phyloP scores from a whole-genome alignment of 1,140 invertebrate species.

The Aphelenchoides avenae region DNA sequence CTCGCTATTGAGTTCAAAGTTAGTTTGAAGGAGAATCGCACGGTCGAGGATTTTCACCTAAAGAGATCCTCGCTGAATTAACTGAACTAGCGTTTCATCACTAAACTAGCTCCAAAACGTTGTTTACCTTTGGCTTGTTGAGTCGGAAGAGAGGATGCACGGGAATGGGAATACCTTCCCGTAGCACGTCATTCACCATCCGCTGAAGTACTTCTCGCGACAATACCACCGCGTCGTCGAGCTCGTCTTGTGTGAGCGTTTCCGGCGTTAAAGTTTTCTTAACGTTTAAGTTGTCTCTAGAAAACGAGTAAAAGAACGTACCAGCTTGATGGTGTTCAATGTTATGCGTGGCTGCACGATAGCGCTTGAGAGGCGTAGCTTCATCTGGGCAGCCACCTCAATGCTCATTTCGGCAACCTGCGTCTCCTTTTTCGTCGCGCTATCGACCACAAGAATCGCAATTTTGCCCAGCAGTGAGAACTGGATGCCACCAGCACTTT shows the following conservation, averaged over 20 bases:
- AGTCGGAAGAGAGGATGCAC: slow-evolving; percentile 57
- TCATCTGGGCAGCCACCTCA: slow-evolving; percentile 49
- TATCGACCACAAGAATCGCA: slow-evolving; percentile 39
- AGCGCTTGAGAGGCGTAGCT: slow-evolving; percentile 47
- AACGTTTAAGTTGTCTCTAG: slow-evolving; percentile 22
- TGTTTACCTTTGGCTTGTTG: slow-evolving; percentile 47
- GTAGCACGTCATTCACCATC: slow-evolving; percentile 58
- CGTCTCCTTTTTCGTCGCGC: slow-evolving; percentile 24
- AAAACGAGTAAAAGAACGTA: slow-evolving; percentile 20
- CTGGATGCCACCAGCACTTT: slow-evolving; percentile 44
- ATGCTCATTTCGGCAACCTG: slow-evolving; percentile 50
- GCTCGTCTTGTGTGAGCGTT: slow-evolving; percentile 51
- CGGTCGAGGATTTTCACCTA: slow-evolving; percentile 52
- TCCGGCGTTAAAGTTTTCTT: slow-evolving; percentile 49
- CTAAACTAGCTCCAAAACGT: slow-evolving; percentile 1
- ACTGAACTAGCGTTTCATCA: slow-evolving; percentile 5
- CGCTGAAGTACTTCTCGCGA: slow-evolving; percentile 54
- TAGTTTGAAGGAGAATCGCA: slow-evolving; percentile 51
- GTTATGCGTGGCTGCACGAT: slow-evolving; percentile 52
- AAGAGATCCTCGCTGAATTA: neutral
- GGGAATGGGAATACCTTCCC: slow-evolving; percentile 56
- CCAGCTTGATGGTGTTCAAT: slow-evolving; percentile 49
- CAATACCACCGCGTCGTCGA: slow-evolving; percentile 56
- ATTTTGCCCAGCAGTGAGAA: slow-evolving; percentile 51
- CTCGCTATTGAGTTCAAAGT: slow-evolving; percentile 51